Evolutionary conservation across 2,888 invertebrate genomes (phyloP), one percentile per base, ranked within the genome.

Genomic region (Galeopsomyia nigrocyanea): DNA sequence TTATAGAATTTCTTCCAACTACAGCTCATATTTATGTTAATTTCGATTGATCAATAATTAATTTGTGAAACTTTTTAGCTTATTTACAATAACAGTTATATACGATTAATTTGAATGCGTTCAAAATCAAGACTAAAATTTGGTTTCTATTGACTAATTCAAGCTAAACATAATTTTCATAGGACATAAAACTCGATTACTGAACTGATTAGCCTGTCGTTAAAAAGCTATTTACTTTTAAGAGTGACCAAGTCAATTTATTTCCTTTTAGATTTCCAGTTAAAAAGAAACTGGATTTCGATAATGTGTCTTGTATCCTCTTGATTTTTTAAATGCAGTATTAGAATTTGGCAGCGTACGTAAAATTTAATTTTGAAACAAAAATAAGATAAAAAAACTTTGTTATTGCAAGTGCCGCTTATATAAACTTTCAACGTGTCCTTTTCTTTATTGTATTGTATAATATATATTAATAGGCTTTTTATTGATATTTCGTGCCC

Each of bases 171-270:
- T 31, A 10, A 39, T 39, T 39, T 39, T 39, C 13, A 13, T 39
- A 39, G 39, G 13, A 39, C 39, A 13, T 39, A 10, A 7, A 39
- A 39, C 1, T 39, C 13, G 39, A 39, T 39, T 39, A 39, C 39
- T 1, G 39, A 39, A 39, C 39, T 39, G 39, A 39, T 39, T 39
- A 39, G 10, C 39, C 10, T 39, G 7, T 39, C 10, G 39, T 9
- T 10, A 9, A 55, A 67, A 68, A 68, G 71, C 68, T 68, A 62
- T 65, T 68, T 62, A 68, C 65, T 31, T 68, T 53, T 26, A 57
- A 16, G 17, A 56, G 68, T 51, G 10, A 56, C 65, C 47, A 57
- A 58, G 61, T 65, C 17, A 26, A 51, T 68, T 62, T 51, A 64
- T 68, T 69, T 66, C 62, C 68, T 39, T 10, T 1, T 39, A 39